These are phyloP conservation scores for Nemapogon koenigi DNA, from an alignment of 2,888 invertebrate genomes.

Conservation along the genomic window DNA sequence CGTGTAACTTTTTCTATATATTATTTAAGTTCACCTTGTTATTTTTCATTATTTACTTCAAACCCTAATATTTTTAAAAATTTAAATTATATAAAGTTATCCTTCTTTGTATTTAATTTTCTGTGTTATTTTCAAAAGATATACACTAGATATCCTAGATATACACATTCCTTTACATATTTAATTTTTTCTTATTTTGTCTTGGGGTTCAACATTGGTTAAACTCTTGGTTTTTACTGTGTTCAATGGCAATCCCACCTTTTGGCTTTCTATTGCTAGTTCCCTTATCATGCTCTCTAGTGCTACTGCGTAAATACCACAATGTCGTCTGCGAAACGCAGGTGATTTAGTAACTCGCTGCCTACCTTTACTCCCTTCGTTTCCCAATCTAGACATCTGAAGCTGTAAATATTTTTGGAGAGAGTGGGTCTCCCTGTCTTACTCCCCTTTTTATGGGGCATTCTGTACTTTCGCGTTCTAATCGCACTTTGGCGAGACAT, in stretches of 20 bases:
- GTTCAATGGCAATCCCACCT: slow-evolving; percentile 6
- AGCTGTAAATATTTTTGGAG: slow-evolving; percentile 14
- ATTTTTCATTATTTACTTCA: neutral
- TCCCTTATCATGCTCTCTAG: slow-evolving; percentile 3
- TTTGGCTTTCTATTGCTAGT: slow-evolving; percentile 9
- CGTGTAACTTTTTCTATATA: neutral
- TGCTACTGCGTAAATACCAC: slow-evolving; percentile 5
- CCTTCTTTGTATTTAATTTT: neutral
- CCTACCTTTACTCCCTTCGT: neutral
- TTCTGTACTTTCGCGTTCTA: slow-evolving; percentile 6
- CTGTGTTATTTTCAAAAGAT: neutral
- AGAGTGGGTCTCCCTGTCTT: slow-evolving; percentile 13
- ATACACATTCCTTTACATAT: neutral
- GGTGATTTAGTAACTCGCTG: neutral
- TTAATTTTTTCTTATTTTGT: slow-evolving; percentile 1
- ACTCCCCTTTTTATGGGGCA: slow-evolving; percentile 13
- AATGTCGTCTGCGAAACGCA: slow-evolving; percentile 1
- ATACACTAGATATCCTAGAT: neutral
- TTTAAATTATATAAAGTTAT: too few relatives aligned
- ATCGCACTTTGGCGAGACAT: too few relatives aligned
- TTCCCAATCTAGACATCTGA: slow-evolving; percentile 18
- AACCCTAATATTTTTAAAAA: neutral
- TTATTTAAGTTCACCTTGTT: neutral
- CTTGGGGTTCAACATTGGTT: neutral
- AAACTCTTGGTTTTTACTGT: slow-evolving; percentile 7